These are phyloP conservation scores for Mythimna loreyi DNA, from an alignment of 2,888 invertebrate species.

Conservation along the genomic window DNA sequence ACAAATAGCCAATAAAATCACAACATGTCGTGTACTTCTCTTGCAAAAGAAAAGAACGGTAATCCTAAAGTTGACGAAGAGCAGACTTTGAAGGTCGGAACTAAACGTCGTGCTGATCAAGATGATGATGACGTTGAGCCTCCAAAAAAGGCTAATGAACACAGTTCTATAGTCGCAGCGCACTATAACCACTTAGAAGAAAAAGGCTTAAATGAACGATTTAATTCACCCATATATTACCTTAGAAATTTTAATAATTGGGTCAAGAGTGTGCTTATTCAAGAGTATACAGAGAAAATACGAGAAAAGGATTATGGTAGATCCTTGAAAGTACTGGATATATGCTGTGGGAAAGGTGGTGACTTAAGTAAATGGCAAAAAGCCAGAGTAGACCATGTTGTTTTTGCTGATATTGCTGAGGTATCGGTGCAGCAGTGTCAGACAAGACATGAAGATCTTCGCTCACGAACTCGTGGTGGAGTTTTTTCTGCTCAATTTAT, in stretches of 20 bases:
- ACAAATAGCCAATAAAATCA: slow-evolving; percentile 10
- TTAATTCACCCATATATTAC: slow-evolving; percentile 97
- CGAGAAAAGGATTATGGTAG: slow-evolving; percentile 93
- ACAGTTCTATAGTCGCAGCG: slow-evolving; percentile 94
- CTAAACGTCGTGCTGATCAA: slow-evolving; percentile 32
- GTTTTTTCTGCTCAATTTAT: slow-evolving; percentile 97
- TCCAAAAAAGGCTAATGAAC: slow-evolving; percentile 73
- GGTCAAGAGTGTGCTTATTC: slow-evolving; percentile 99
- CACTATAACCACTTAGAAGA: slow-evolving; percentile 98
- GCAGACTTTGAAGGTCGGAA: slow-evolving; percentile 13
- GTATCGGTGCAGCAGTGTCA: slow-evolving; percentile 98
- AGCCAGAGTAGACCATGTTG: slow-evolving; percentile 94
- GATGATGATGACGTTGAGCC: slow-evolving; percentile 44
- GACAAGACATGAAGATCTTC: slow-evolving; percentile 94
- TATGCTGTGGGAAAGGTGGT: slow-evolving; percentile 99
- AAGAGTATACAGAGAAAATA: slow-evolving; percentile 94
- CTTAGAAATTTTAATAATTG: slow-evolving; percentile 99
- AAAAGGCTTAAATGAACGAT: slow-evolving; percentile 94
- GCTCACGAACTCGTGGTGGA: slow-evolving; percentile 79
- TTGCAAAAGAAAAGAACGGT: slow-evolving; percentile 43
- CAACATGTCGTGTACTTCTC: slow-evolving; percentile 44
- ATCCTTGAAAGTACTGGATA: slow-evolving; percentile 95
- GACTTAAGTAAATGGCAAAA: slow-evolving; percentile 99
- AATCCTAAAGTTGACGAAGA: slow-evolving; percentile 32
- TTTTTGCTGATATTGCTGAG: slow-evolving; percentile 98